A percentile compares a stretch with the other conserved stretches of the same genome.
Conservation (phyloP, 2,888 invertebrate genomes). For the Phyto melanocephala region DNA sequence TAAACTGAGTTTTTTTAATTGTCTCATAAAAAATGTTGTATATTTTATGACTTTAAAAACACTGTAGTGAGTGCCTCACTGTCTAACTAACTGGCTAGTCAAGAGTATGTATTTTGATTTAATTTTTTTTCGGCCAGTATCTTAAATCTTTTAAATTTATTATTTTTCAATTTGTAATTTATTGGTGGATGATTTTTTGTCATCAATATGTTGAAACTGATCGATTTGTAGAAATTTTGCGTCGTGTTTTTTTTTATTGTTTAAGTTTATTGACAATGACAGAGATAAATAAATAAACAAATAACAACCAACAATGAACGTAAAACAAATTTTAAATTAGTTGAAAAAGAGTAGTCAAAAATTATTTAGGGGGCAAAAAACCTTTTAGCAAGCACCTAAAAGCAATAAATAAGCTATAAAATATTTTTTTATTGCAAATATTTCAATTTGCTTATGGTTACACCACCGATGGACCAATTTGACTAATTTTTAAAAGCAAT, state of each 20-base stretch:
- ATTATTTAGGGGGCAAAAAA: background rate
- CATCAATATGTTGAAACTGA: conserved; percentile 1
- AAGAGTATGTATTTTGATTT: background rate
- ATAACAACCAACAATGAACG: too few relatives aligned
- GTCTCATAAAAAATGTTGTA: background rate
- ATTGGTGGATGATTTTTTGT: background rate
- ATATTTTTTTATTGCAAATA: background rate
- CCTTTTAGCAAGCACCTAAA: background rate
- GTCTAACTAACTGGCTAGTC: background rate
- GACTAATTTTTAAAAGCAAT: too few relatives aligned
- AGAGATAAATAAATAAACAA: background rate
- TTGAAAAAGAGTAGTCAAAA: background rate
- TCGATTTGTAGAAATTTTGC: background rate
- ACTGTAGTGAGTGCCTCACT: background rate
- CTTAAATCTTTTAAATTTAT: background rate
- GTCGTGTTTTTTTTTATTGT: background rate
- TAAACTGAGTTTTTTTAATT: background rate
- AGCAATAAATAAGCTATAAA: background rate
- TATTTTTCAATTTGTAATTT: background rate
- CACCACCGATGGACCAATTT: too few relatives aligned
- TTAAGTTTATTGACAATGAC: background rate
- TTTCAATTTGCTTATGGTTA: background rate
- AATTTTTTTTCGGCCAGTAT: background rate
- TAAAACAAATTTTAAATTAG: background rate
- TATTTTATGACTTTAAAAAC: background rate